phyloP scores from a whole-genome alignment of 2,113 vertebrate species.

The Ophthalmotilapia sp. region DNA sequence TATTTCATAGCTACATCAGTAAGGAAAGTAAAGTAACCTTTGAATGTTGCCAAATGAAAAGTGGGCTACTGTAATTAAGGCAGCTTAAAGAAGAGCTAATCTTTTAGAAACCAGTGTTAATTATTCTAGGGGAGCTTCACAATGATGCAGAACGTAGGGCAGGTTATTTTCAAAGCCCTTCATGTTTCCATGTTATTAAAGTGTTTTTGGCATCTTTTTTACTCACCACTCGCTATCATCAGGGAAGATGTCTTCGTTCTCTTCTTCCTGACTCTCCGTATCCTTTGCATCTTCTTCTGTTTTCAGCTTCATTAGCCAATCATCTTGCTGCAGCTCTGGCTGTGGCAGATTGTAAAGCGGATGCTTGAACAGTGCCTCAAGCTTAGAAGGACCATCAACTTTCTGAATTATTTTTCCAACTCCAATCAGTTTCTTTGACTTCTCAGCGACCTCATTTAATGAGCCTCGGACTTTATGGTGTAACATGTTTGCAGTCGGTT shows the following conservation, averaged over 20 bases:
- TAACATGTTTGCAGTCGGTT: neutral
- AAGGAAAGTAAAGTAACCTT: neutral
- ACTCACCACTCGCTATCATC: slow-evolving; percentile 57
- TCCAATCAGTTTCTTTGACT: neutral
- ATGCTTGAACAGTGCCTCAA: slow-evolving; percentile 74
- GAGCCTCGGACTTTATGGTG: neutral
- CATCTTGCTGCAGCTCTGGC: slow-evolving; percentile 62
- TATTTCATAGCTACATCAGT: neutral
- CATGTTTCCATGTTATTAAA: neutral
- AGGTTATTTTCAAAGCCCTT: neutral
- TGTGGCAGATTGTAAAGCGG: slow-evolving; percentile 72
- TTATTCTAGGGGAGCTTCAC: neutral
- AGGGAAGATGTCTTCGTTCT: slow-evolving; percentile 14
- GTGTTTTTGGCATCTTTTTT: neutral
- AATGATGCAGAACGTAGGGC: neutral
- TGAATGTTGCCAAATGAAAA: neutral
- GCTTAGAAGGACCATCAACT: slow-evolving; percentile 40
- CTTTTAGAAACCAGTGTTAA: neutral
- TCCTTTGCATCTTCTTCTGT: slow-evolving; percentile 14
- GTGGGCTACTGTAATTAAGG: accelerated
- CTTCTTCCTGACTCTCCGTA: slow-evolving; percentile 46
- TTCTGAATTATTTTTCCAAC: neutral
- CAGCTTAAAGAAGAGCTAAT: neutral
- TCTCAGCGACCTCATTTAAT: neutral
- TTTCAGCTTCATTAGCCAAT: slow-evolving; percentile 75